Base-by-base conservation (phyloP, 1,140 invertebrate genomes). In the Propsilocerus akamusi region DNA sequence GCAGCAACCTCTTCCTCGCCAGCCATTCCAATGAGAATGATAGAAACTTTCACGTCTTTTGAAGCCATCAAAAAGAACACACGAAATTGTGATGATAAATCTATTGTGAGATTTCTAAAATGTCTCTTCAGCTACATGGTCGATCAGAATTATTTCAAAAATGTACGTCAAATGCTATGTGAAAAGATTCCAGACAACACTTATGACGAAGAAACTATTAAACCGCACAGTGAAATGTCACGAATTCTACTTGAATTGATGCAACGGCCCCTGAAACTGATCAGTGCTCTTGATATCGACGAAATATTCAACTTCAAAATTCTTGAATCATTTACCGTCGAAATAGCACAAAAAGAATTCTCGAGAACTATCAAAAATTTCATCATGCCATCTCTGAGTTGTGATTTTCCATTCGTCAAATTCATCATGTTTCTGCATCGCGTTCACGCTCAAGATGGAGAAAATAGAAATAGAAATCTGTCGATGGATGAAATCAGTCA, bases 201-300 rank as follows among this genome's bases (percentile, higher is more conserved):
- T 10, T 63, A 86, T 51, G 70, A 85, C 56, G 81, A 82, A 22
- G 70, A 74, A 26, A 78, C 77, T 1, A 54, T 76, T 3, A 68
- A 74, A 37, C 73, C 85, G n/a, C 83, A 83, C 1, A 87, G 79
- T 34, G 78, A 81, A 10, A 66, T 87, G 6, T 73, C 83, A 25
- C 77, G 76, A 49, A 81, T 80, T 53, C 66, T 92, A 8, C 68
- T 89, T 49, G 77, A 83, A 52, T 72, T 94, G 52, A 75, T 92
- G 37, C 71, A 80, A 53, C 72, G 79, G 54, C 87, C 89, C 0
- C 61, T 93, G 34, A 62, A 66, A 53, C 67, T 76, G 53, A 67
- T 70, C 56, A 12, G 58, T 58, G 24, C n/a, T 51, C 7, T 30
- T 4, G 28, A 22, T 37, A 7, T n/a, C n/a, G 24, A 46, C 3